phyloP scores from a whole-genome alignment of 2,113 vertebrate genomes.

The Nothocercus nigrocapillus region DNA sequence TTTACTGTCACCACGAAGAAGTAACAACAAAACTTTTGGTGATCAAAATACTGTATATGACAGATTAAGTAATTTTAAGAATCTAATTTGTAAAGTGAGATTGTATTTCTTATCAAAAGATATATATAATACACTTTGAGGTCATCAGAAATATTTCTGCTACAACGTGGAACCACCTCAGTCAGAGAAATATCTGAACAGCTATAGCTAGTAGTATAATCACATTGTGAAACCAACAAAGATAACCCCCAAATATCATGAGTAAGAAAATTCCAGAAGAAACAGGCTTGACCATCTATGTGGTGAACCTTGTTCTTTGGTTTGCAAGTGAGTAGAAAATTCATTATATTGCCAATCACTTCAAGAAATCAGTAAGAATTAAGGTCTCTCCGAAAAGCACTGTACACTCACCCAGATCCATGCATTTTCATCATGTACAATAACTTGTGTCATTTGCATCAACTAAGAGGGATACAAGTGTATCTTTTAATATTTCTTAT shows the following conservation, averaged over 20 bases:
- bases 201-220: accelerated
- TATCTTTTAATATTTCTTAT: neutral
- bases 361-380: neutral
- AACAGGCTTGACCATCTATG: neutral
- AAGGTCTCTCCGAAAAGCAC: neutral
- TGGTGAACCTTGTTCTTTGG: neutral
- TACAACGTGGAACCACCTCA: neutral
- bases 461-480: neutral
- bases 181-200: neutral
- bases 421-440: neutral
- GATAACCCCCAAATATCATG: neutral
- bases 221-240: neutral
- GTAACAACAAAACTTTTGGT: neutral
- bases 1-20: neutral
- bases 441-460: neutral
- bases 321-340: neutral
- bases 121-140: neutral
- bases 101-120: neutral
- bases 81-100: neutral
- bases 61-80: neutral
- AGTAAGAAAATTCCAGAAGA: neutral
- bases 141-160: neutral
- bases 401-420: neutral
- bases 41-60: neutral
- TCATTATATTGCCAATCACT: neutral